Evolutionary conservation across 2,797 vertebrate species (phyloP), one percentile per base, ranked within the genome.

Genomic region (Sphaeramia orbicularis): DNA sequence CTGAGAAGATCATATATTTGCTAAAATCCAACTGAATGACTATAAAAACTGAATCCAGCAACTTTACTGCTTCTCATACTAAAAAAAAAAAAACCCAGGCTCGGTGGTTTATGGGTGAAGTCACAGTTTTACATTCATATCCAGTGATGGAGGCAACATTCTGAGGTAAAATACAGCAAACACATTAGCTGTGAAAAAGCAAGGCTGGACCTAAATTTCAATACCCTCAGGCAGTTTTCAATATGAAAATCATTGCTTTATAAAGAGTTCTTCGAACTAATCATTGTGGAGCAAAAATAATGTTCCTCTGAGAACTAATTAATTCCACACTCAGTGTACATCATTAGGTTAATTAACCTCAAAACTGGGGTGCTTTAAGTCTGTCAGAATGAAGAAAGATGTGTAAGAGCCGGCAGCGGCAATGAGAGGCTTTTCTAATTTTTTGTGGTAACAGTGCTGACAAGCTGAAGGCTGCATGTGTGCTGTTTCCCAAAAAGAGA

Each of bases 391-490:
- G n/a, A 11, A 45, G 43, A 63, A 30, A 40, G 11, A 65, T 0
- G 2, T 13, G 10, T 32, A 40, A 2, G 2, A 71, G 14, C 7
- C 5, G 18, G 37, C 13, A 19, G 67, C 19, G 4, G 52, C 16
- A 3, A 30, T 71, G 36, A 56, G 14, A 51, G 49, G 30, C 42
- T 72, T 74, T 63, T 38, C 36, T 65, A 40, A 49, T 63, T 58
- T 63, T 61, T 38, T 69, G 62, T 60, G 69, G 41, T 55, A 24
- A 59, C 13, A 24, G 11, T 58, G 52, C 51, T 56, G 68, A 78
- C 62, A 65, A 19, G 50, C 16, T 54, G 16, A 63, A 54, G 14
- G 49, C 54, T 53, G 49, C 60, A 53, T 53, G 38, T 44, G 47
- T 58, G 45, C 56, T 43, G 24, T 55, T 74, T 51, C 68, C 44